Evolutionary conservation across 2,888 invertebrate genomes (phyloP), one percentile per base, ranked within the genome.

Genomic region (Drosophila acutilabella): DNA sequence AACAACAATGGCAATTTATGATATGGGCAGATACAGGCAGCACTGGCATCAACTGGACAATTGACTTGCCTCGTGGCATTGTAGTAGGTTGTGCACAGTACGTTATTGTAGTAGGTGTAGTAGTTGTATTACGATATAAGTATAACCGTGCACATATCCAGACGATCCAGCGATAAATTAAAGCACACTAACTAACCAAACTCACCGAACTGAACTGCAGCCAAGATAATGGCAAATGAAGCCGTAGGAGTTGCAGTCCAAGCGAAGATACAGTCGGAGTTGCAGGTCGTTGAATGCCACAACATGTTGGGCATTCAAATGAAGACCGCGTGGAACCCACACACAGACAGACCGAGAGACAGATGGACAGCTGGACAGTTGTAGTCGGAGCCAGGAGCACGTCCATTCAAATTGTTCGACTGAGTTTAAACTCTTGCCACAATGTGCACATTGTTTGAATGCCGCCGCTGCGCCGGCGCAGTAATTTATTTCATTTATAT

Each of bases 141-240:
- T 36, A 36, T 20, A 42, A 20, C 36, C 54, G 62, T 62, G 54
- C 30, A 14, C 52, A 47, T 68, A 42, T 65, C 4, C 41, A 45
- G 47, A 60, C 23, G 79, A 61, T 64, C 73, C 83, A 74, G 68
- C 89, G 77, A 86, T 85, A 85, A 85, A 86, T 85, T 85, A 86
- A 83, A 71, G 75, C 68, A 56, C 71, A 76, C 85, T 83, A 85
- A 85, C 88, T 88, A 88, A 88, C 50, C 57, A 45, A 36, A 36
- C 80, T 73, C 86, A 88, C 50, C 57, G 57, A 36, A 36, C 80
- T 73, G 36, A 70, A 69, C 68, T 62, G 72, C 67, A 82, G 73
- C 64, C 64, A 74, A 84, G 72, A 88, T 84, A 84, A 88, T 88
- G 88, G 86, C 86, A 85, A 85, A 88, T 88, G 80, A 85, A 84